Conservation (phyloP, 2,113 vertebrate species). For the Daboia siamensis region DNA sequence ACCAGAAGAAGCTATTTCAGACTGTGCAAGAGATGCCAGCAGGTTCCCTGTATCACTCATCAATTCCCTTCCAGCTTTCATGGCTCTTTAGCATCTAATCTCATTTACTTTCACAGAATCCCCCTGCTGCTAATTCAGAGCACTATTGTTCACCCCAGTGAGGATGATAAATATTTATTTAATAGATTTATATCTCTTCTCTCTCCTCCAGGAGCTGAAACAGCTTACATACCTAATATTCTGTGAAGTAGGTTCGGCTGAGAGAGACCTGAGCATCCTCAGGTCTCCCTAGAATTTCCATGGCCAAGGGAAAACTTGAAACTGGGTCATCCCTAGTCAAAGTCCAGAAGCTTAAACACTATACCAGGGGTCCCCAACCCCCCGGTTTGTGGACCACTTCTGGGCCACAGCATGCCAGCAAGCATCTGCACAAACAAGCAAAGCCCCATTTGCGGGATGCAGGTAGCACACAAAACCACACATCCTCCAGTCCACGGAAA, state of each 20-base stretch:
- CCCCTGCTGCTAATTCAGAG: neutral
- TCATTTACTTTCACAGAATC: neutral
- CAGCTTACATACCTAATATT: neutral
- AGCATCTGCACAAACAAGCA: too few relatives aligned
- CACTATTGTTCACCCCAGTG: neutral
- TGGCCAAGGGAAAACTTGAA: neutral
- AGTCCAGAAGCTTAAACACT: neutral
- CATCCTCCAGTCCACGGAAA: fast-evolving
- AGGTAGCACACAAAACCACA: too few relatives aligned
- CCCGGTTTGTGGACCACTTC: too few relatives aligned
- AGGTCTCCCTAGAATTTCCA: neutral
- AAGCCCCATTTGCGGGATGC: too few relatives aligned
- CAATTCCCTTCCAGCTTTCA: neutral
- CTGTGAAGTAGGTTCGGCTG: neutral
- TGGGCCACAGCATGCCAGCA: too few relatives aligned
- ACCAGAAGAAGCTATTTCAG: neutral
- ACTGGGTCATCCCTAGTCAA: neutral
- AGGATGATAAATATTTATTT: neutral
- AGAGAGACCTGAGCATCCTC: neutral
- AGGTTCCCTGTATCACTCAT: neutral
- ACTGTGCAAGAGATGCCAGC: neutral
- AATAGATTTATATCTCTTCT: neutral
- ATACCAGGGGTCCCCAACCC: too few relatives aligned
- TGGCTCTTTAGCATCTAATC: neutral
- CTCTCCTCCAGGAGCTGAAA: neutral